These are phyloP conservation scores for Acanthaster planci DNA, from an alignment of 35 echinoderm and acorn worm species.

Conservation along the genomic window DNA sequence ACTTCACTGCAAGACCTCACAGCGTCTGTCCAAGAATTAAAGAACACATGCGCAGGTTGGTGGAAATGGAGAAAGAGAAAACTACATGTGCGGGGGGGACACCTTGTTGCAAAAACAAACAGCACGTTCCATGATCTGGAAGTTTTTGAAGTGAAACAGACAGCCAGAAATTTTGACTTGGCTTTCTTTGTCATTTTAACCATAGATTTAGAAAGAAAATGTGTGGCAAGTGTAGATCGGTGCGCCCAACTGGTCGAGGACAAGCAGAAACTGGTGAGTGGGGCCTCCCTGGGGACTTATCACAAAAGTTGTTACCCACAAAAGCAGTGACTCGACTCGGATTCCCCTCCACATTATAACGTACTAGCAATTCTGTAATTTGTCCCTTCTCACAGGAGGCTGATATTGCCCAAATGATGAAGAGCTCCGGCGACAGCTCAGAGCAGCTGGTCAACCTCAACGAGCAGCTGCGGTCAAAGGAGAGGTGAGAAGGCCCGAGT, in stretches of 20 bases:
- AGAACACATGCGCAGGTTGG: constrained; percentile 66
- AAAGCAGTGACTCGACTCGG: no score
- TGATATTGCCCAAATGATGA: constrained; percentile 79
- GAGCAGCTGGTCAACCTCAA: constrained; percentile 80
- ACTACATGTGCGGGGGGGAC: no score
- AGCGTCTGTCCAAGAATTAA: constrained; percentile 53
- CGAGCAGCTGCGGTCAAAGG: constrained; percentile 81
- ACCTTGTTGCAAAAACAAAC: no score
- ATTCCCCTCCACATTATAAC: no score
- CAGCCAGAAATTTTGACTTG: background rate
- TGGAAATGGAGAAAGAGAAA: background rate
- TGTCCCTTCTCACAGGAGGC: constrained; percentile 42
- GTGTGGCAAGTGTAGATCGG: constrained; percentile 65
- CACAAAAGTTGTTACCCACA: no score
- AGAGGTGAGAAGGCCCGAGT: constrained; percentile 58
- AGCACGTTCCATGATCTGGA: background rate
- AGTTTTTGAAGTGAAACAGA: background rate
- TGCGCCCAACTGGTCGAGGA: constrained; percentile 80
- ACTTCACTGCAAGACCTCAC: constrained; percentile 42
- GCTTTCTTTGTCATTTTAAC: background rate
- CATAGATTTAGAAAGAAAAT: constrained; percentile 84
- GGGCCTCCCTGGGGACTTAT: no score
- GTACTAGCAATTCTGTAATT: no score
- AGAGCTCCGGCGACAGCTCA: constrained; percentile 85
- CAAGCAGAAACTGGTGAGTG: constrained; percentile 88